Conservation (phyloP, 2,888 invertebrate species). For the Strigamia transsilvanica region DNA sequence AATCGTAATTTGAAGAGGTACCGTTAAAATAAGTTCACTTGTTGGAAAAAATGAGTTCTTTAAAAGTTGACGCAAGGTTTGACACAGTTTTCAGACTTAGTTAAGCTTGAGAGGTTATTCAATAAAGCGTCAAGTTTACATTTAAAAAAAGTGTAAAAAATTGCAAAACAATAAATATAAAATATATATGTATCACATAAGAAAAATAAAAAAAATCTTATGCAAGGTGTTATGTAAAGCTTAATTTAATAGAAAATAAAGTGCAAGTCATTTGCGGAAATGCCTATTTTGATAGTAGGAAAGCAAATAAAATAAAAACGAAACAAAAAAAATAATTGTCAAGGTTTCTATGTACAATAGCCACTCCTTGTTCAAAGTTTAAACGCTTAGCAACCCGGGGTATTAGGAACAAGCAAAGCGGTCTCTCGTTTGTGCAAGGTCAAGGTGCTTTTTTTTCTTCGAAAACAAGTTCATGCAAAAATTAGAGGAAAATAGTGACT, state of each 20-base stretch:
- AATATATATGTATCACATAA: no score
- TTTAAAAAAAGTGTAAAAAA: neutral
- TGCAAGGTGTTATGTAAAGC: no score
- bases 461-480: no score
- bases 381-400: no score
- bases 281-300: neutral
- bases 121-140: conserved; percentile 3
- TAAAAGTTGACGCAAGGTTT: conserved; percentile 12
- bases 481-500: neutral
- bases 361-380: no score
- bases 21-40: neutral
- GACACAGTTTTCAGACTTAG: neutral
- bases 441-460: no score
- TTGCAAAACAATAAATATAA: neutral
- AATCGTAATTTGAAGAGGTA: neutral
- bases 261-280: neutral
- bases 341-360: neutral
- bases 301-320: neutral
- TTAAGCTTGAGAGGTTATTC: neutral
- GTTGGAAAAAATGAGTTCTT: neutral
- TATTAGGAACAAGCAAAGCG: no score
- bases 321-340: neutral
- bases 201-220: no score
- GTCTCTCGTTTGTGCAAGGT: no score
- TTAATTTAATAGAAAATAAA: neutral